Evolutionary conservation across 1,140 invertebrate genomes (phyloP).

Genomic region (Macrobrachium rosenbergii): DNA sequence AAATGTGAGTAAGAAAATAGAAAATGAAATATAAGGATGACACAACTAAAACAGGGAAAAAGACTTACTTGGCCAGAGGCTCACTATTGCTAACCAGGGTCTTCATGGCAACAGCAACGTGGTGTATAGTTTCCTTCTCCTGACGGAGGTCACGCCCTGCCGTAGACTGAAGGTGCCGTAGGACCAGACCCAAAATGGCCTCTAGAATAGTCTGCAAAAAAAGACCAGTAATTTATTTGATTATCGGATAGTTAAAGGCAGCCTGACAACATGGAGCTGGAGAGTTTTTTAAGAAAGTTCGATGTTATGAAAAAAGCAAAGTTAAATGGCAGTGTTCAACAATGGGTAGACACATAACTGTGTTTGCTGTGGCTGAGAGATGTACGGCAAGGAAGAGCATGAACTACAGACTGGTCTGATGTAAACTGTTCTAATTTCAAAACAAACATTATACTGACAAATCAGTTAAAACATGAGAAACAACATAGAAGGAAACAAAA

Average conservation of each 20-base stretch:
- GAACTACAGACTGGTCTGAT: too few species aligned
- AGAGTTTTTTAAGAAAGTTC: background rate
- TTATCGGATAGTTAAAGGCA: too few species aligned
- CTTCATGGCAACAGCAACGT: slow-evolving; percentile 93
- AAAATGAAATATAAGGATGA: background rate
- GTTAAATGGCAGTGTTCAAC: too few species aligned
- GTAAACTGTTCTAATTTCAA: too few species aligned
- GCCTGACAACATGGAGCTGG: background rate
- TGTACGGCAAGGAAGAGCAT: too few species aligned
- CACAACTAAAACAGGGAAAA: background rate
- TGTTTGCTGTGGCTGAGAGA: background rate
- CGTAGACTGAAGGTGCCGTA: slow-evolving; percentile 84
- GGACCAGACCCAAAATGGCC: slow-evolving; percentile 94
- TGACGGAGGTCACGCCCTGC: slow-evolving; percentile 60
- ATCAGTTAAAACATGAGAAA: background rate
- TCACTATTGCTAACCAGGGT: slow-evolving; percentile 97
- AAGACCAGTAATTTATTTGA: background rate
- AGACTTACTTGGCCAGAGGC: slow-evolving; percentile 87
- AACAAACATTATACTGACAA: too few species aligned
- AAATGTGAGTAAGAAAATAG: background rate
- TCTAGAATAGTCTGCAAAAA: slow-evolving; percentile 81
- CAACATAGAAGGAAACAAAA: background rate
- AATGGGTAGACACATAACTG: too few species aligned
- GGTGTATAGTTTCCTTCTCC: slow-evolving; percentile 95
- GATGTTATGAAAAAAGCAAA: too few species aligned